Evolutionary conservation across 2,888 invertebrate species (phyloP).

Genomic region (Cepaea hortensis): DNA sequence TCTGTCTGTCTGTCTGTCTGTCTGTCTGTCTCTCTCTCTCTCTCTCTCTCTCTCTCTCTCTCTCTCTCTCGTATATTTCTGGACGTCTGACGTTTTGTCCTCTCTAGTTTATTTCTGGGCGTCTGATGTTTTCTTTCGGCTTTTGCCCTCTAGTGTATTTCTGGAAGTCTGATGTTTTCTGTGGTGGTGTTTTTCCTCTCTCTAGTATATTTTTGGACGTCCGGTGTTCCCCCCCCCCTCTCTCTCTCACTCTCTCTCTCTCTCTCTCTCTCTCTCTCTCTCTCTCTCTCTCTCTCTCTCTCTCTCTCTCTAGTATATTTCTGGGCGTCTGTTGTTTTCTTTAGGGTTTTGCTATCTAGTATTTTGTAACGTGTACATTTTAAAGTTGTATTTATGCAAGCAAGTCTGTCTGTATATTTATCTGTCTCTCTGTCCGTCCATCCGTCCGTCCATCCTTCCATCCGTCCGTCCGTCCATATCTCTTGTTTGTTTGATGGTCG

Average conservation of each 20-base stretch:
- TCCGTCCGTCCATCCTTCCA: too few species aligned
- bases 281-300: neutral
- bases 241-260: slow-evolving; percentile 1
- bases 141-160: neutral
- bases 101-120: neutral
- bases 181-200: neutral
- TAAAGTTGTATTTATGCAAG: too few species aligned
- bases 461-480: too few species aligned
- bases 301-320: too few species aligned
- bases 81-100: neutral
- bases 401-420: too few species aligned
- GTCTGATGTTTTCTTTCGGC: neutral
- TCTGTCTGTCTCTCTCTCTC: neutral
- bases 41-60: neutral
- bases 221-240: neutral
- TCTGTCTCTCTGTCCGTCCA: too few species aligned
- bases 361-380: too few species aligned
- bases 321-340: too few species aligned
- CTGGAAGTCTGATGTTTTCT: slow-evolving; percentile 4
- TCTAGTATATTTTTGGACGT: neutral
- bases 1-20: neutral
- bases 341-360: too few species aligned
- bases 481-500: too few species aligned
- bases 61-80: neutral
- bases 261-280: neutral